A percentile compares a stretch with the other conserved stretches of the same genome.
Evolutionary conservation across 2,113 vertebrate species (phyloP).

Genomic region (Tragelaphus buxtoni): DNA sequence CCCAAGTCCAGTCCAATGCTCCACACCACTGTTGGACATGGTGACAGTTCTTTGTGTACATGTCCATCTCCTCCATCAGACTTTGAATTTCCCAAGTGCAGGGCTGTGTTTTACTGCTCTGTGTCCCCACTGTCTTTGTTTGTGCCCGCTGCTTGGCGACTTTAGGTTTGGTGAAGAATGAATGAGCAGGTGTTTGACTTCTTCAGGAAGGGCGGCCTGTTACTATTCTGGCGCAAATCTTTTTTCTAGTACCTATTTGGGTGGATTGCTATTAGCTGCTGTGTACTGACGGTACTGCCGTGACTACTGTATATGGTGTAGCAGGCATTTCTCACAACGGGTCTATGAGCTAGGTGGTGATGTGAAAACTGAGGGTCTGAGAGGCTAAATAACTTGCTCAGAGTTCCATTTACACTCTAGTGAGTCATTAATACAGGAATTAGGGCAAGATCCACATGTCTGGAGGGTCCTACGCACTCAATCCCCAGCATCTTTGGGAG

Average conservation of each 20-base stretch:
- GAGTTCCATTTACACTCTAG: neutral
- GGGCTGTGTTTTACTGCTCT: neutral
- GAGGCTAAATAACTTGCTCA: neutral
- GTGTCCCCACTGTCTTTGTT: neutral
- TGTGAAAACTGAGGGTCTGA: neutral
- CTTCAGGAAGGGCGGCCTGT: neutral
- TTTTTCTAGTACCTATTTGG: neutral
- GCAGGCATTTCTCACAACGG: neutral
- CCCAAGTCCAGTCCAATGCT: neutral
- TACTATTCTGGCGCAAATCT: neutral
- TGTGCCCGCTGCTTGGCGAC: neutral
- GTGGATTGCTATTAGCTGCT: neutral
- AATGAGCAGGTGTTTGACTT: neutral
- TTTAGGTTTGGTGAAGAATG: neutral
- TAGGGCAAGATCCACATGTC: neutral
- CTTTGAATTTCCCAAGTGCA: neutral
- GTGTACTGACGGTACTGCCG: neutral
- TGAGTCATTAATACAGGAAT: neutral
- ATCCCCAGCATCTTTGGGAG: neutral
- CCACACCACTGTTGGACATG: fast-evolving
- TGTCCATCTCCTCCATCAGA: neutral
- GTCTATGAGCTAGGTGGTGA: neutral
- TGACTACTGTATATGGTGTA: neutral
- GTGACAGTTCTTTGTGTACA: neutral
- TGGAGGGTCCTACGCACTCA: neutral